Evolutionary conservation across 2,888 invertebrate genomes (phyloP), one percentile per base, ranked within the genome.

Genomic region (Octonoba sinensis): DNA sequence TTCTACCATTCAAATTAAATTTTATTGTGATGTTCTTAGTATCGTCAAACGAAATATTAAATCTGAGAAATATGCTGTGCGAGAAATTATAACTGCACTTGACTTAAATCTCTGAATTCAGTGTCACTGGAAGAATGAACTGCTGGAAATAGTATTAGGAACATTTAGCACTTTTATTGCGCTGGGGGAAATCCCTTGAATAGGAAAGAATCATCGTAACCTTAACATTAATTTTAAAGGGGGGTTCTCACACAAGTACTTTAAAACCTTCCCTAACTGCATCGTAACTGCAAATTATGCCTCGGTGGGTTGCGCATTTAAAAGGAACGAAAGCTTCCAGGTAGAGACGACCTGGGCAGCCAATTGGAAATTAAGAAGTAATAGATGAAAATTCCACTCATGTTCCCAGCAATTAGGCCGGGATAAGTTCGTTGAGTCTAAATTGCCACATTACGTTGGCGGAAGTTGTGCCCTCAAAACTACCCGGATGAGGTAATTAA

Each of bases 361-460:
- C 65, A 78, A 78, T 71, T 71, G 78, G 78, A 78, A 71, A 78
- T 78, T 78, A 71, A 71, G 71, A 78, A 71, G 65, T 78, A 78
- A 78, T 71, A 71, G 71, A 78, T 71, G 78, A 78, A 78, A 71
- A 78, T 71, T 71, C 71, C 57, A 24, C 59, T 22, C 66, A 24
- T 75, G 77, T 64, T 57, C 62, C 22, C 71, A 22, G 71, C 71
- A 71, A 78, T 78, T 71, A 71, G 71, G 49, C 46, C 44, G 36
- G 64, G 64, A 70, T 77, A 70, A 65, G 64, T 49, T 64, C 18
- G 46, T 51, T 13, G 60, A 22, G 47, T 27, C 70, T 56, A 77
- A 77, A 77, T 77, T 70, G 64, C 76, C 70, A 47, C 76, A 76
- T 77, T 77, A 62, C 22, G 56, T 49, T 49, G 46, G 24, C 18